Conservation (phyloP, 2,113 vertebrate genomes). For the Castor canadensis region DNA sequence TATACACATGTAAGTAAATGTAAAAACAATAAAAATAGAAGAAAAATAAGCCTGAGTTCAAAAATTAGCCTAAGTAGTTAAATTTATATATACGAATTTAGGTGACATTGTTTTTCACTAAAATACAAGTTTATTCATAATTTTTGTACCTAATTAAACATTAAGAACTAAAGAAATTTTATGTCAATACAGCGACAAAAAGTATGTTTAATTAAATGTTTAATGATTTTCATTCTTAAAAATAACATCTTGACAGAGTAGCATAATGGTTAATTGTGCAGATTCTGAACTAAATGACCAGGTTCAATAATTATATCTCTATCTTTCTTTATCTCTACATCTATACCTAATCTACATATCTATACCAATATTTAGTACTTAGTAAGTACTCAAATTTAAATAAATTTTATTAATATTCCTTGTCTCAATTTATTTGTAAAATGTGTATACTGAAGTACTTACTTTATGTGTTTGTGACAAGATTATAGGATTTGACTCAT, state of each 20-base stretch:
- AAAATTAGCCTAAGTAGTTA: background rate
- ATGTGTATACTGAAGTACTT: background rate
- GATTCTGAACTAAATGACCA: background rate
- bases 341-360: background rate
- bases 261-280: background rate
- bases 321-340: background rate
- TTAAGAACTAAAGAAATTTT: background rate
- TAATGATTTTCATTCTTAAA: background rate
- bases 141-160: background rate
- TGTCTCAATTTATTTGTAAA: background rate
- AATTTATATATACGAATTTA: background rate
- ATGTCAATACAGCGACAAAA: background rate
- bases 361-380: background rate
- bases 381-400: background rate
- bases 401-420: background rate
- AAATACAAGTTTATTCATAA: background rate
- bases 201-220: background rate
- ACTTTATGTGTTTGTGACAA: background rate
- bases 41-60: background rate
- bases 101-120: background rate
- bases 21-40: no score
- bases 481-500: background rate
- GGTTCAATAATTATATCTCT: background rate
- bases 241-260: background rate
- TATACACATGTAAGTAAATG: no score